Evolutionary conservation across 2,113 vertebrate genomes (phyloP), one percentile per base, ranked within the genome.

Genomic region (Morone saxatilis): DNA sequence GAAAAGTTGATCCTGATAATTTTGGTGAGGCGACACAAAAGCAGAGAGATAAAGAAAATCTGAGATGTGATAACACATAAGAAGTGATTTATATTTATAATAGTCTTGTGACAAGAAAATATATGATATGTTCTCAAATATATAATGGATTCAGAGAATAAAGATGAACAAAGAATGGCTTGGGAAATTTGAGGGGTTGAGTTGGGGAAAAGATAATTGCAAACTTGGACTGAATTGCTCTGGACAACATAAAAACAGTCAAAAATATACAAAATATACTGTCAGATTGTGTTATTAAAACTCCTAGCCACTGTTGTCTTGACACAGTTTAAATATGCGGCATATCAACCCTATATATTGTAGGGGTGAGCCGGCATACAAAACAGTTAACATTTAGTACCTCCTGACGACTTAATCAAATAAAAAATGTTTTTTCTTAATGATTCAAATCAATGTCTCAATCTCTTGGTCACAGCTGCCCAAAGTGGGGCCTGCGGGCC

Each of bases 171-270:
- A 53, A 51, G 6, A n/a, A 40, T 57, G 22, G 8, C 36, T 54
- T 3, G 7, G 5, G 22, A 22, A 59, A 14, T 12, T 59, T 11
- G 11, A 7, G 22, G 6, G 56, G 13, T 31, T 25, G 43, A 43
- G 41, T 36, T 43, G 12, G 38, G 53, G n/a, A 48, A 10, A 59
- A 57, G 6, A 79, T 79, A 56, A 81, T 59, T 61, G 20, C 60
- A 54, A 77, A n/a, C 60, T 60, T 54, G 54, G 13, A 53, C 61
- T 38, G 22, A 53, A 43, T 10, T 56, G 41, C 17, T 54, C 2
- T 45, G 20, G 25, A 73, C 14, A 61, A 68, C 17, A 38, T 41
- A 67, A 67, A 78, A 22, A 17, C 31, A 51, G 0, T 20, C 9
- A 48, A 68, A 31, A 22, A 25, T 25, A 25, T 53, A 12, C 66